A percentile compares a stretch with the other conserved stretches of the same genome.
phyloP scores from a whole-genome alignment of 2,888 invertebrate genomes.

The Heteromyza rotundicornis region DNA sequence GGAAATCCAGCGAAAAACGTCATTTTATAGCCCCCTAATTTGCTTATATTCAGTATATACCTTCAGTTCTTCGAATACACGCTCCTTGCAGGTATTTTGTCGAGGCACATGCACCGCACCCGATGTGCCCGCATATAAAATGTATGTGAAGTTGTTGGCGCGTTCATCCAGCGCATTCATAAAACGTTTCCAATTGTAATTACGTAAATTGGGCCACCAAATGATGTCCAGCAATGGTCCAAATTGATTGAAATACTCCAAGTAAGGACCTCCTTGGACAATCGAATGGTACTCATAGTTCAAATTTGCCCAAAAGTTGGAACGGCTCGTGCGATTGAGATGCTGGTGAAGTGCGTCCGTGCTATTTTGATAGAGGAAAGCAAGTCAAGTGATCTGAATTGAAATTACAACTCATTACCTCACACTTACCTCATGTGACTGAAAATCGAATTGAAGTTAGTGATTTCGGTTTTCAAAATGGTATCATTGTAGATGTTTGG shows the following conservation, averaged over 20 bases:
- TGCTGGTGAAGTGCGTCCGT: no score
- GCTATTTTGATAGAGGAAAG: no score
- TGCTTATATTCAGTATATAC: no score
- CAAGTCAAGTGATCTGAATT: no score
- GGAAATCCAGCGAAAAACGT: no score
- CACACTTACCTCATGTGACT: no score
- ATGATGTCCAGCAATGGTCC: slow-evolving; percentile 6
- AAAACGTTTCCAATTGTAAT: slow-evolving; percentile 14
- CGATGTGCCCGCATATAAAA: slow-evolving; percentile 13
- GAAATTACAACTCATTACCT: no score
- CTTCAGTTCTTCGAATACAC: background rate
- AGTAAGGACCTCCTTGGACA: background rate
- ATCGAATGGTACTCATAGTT: slow-evolving; percentile 11
- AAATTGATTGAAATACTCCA: background rate
- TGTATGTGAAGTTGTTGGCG: background rate
- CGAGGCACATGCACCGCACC: slow-evolving; percentile 1
- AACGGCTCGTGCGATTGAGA: no score
- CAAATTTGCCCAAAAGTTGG: slow-evolving; percentile 8
- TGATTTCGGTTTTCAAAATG: no score
- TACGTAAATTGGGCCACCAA: slow-evolving; percentile 15
- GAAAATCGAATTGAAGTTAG: no score
- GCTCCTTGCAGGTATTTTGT: background rate
- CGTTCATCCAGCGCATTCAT: slow-evolving; percentile 12
- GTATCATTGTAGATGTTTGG: no score
- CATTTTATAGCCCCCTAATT: no score